Evolutionary conservation across 2,113 vertebrate species (phyloP), one percentile per base, ranked within the genome.

Genomic region (Patagioenas fasciata): DNA sequence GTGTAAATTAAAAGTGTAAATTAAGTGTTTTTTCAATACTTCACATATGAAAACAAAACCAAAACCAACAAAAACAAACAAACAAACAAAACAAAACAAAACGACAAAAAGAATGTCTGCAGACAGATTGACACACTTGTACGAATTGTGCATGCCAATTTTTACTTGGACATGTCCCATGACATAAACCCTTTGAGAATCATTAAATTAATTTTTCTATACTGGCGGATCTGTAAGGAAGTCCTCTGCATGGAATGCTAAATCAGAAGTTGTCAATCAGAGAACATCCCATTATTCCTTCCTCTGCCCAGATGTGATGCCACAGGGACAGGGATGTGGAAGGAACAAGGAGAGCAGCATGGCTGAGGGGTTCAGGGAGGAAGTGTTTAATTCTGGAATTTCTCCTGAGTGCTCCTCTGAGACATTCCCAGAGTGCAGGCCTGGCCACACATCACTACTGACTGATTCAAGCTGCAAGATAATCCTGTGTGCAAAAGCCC

Each of bases 271-370:
- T 15, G 13, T 32, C 51, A 54, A 61, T 64, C 57, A 28, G 13
- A 13, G 66, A 70, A 61, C 2, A 3, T 11, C 4, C 29, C 23
- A 42, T 77, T 53, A 62, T 38, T 40, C n/a, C 61, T 88, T 50
- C 50, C 48, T 64, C 29, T 67, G 7, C 17, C 13, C 21, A 48
- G 14, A 12, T 3, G 6, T 1, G 2, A 34, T 26, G 72, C 7
- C 2, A 23, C 0, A 23, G 3, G 31, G 9, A 50, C 0, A 38
- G 10, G 15, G n/a, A 11, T 48, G 67, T 20, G 14, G 11, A 7
- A 91, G 36, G 21, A 40, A 18, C 21, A 56, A 36, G 62, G 28
- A 74, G 15, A 71, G 28, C 5, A 61, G 9, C 0, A 1, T 42
- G 40, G 10, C 44, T 80, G 26, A 80, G 67, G 44, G 38, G 47